A percentile compares a stretch with the other conserved stretches of the same genome.
Evolutionary conservation across 2,113 vertebrate species (phyloP).

Genomic region (Corydoras sp.): DNA sequence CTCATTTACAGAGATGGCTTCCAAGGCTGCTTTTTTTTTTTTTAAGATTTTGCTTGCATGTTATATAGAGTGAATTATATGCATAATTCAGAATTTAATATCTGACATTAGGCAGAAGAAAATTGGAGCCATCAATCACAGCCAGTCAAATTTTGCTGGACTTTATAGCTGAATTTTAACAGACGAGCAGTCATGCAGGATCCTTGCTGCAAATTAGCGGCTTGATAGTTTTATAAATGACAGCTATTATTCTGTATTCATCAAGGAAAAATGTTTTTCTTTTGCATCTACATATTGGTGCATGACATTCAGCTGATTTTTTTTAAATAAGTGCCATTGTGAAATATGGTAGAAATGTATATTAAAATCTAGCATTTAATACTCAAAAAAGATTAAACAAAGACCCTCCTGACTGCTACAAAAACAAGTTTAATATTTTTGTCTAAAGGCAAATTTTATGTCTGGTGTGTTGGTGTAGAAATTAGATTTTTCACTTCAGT

Average conservation of each 20-base stretch:
- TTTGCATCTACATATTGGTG: conserved; percentile 48
- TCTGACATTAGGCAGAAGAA: conserved; percentile 55
- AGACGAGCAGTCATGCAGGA: conserved; percentile 48
- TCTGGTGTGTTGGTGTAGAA: too few relatives aligned
- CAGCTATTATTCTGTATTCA: conserved; percentile 55
- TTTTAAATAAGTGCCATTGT: background rate
- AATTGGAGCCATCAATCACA: conserved; percentile 68
- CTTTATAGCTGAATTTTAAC: conserved; percentile 52
- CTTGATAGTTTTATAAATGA: conserved; percentile 50
- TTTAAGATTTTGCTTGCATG: conserved; percentile 2
- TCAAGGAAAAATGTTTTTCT: conserved; percentile 31
- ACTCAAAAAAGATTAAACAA: too few relatives aligned
- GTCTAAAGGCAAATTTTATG: too few relatives aligned
- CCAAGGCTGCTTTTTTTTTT: background rate
- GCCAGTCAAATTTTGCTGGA: conserved; percentile 51
- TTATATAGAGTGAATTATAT: conserved; percentile 49
- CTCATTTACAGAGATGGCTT: conserved; percentile 12
- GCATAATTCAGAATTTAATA: conserved; percentile 65
- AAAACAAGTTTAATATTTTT: too few relatives aligned
- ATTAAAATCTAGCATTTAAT: too few relatives aligned
- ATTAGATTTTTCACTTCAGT: too few relatives aligned
- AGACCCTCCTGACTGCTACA: too few relatives aligned
- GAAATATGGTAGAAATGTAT: too few relatives aligned
- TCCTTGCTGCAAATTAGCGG: conserved; percentile 51
- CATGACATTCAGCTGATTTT: conserved; percentile 29